These are phyloP conservation scores for Arothron firmamentum DNA, from an alignment of 2,113 vertebrate genomes.

Conservation along the genomic window DNA sequence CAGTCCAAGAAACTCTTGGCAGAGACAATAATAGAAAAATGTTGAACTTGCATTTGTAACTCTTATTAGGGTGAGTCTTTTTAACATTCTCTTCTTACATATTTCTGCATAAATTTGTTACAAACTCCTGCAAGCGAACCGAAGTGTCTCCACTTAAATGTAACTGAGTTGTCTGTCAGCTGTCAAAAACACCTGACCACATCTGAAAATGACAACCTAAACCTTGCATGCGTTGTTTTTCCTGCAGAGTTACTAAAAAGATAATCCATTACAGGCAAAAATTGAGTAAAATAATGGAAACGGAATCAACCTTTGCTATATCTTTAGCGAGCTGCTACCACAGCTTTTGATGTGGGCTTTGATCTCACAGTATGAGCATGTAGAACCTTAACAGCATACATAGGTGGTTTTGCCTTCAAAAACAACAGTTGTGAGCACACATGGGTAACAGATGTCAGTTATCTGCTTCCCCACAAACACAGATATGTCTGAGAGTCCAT, in stretches of 20 bases:
- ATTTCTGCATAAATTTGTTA: too few relatives aligned
- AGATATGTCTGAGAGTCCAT: constrained; percentile 65
- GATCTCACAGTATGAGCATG: neutral
- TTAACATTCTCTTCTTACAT: too few relatives aligned
- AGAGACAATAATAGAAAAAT: too few relatives aligned
- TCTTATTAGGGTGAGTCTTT: too few relatives aligned
- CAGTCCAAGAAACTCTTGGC: too few relatives aligned
- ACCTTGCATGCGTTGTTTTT: neutral
- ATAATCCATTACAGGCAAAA: neutral
- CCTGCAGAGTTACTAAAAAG: neutral
- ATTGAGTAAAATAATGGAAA: too few relatives aligned
- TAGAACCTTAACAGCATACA: constrained; percentile 12
- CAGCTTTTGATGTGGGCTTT: too few relatives aligned
- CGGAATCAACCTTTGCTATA: too few relatives aligned
- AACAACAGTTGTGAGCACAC: neutral
- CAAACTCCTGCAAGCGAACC: neutral
- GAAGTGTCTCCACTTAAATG: neutral
- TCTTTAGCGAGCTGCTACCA: too few relatives aligned
- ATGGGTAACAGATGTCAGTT: too few relatives aligned
- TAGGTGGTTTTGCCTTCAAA: constrained; percentile 25
- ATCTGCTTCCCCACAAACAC: constrained; percentile 1
- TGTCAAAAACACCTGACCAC: neutral
- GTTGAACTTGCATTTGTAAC: too few relatives aligned
- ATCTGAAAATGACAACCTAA: neutral
- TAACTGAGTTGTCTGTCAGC: neutral